Conservation (phyloP, 2,113 vertebrate species). For the Bubalus kerabau region DNA sequence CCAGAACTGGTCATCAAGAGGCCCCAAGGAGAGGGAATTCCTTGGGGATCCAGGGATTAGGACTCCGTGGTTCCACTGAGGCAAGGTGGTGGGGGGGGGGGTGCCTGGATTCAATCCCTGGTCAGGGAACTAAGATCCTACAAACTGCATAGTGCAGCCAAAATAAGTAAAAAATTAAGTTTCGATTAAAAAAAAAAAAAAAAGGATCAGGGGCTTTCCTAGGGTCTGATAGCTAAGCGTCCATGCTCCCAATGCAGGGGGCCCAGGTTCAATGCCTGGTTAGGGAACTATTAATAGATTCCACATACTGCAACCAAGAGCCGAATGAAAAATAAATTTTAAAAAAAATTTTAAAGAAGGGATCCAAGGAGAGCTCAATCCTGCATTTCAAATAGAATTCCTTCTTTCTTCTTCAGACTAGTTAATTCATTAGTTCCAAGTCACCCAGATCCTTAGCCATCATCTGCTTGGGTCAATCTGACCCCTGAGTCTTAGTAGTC, state of each 20-base stretch:
- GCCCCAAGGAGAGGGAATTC: background rate
- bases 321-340: background rate
- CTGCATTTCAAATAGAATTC: background rate
- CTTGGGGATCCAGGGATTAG: background rate
- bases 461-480: background rate
- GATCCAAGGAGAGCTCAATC: background rate
- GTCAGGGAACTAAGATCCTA: background rate
- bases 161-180: background rate
- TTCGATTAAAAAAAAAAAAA: background rate
- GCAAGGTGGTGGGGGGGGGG: accelerated
- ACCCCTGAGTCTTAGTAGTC: background rate
- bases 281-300: background rate
- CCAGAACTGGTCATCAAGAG: background rate
- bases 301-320: background rate
- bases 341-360: background rate
- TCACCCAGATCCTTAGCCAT: background rate
- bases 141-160: background rate
- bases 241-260: background rate
- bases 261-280: background rate
- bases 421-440: background rate
- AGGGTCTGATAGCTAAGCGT: background rate
- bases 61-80: background rate
- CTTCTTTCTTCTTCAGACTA: background rate
- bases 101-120: background rate
- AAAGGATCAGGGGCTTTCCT: background rate